phyloP scores from a whole-genome alignment of 2,888 invertebrate genomes.

The Rhopalosiphum nymphaeae region DNA sequence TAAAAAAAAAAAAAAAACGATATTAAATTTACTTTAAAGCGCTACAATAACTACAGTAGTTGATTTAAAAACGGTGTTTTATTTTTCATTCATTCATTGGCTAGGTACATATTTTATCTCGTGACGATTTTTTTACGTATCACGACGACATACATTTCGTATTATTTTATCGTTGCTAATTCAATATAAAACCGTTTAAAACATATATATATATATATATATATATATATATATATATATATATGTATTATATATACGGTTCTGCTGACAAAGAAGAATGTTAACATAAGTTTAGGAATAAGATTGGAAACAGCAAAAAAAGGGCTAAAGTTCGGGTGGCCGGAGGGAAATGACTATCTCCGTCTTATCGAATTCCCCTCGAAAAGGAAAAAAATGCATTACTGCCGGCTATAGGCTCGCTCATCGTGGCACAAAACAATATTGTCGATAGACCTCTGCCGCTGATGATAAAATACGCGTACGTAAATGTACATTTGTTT shows the following conservation, averaged over 20 bases:
- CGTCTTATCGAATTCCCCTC: constrained; percentile 49
- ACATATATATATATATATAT: not conserved
- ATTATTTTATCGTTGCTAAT: constrained; percentile 14
- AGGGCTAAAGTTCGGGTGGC: constrained; percentile 3
- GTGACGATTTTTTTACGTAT: not conserved
- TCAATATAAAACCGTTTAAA: constrained; percentile 44
- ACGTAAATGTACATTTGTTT: constrained; percentile 44
- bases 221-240: not conserved
- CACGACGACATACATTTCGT: not conserved
- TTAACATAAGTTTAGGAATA: constrained; percentile 30
- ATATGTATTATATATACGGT: not conserved
- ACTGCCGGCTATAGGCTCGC: not conserved
- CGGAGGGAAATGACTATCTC: not conserved
- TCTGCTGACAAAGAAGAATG: constrained; percentile 27
- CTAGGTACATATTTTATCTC: not conserved
- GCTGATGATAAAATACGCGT: constrained; percentile 16
- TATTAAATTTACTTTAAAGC: not conserved
- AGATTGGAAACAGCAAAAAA: constrained; percentile 21
- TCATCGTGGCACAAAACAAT: constrained; percentile 35
- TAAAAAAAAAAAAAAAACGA: not conserved
- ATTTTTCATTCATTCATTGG: not conserved
- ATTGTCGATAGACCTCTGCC: constrained; percentile 39
- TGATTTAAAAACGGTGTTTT: not conserved
- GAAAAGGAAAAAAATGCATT: constrained; percentile 24
- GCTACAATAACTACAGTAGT: not conserved